These are phyloP conservation scores for Siderastrea siderea DNA, from an alignment of 92 coral and sea anemone species.

Conservation along the genomic window DNA sequence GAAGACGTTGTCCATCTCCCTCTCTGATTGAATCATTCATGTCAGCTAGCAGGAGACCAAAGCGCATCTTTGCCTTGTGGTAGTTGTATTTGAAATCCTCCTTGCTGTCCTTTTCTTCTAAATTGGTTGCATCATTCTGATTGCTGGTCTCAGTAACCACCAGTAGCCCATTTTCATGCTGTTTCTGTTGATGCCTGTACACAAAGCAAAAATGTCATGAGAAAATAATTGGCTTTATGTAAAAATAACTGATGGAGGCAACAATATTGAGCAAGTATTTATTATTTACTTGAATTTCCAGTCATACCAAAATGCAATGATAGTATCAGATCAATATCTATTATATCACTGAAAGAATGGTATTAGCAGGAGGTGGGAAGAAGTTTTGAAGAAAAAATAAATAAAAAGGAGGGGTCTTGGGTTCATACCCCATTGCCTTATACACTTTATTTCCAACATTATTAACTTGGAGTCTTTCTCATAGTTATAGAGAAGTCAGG, in stretches of 20 bases:
- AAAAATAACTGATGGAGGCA: neutral
- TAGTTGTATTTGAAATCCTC: conserved; percentile 37
- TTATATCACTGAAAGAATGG: no score
- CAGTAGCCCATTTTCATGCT: neutral
- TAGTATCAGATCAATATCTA: no score
- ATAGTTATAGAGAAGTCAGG: neutral
- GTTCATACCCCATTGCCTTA: no score
- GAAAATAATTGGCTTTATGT: no score
- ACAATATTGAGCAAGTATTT: no score
- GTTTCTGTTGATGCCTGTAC: neutral
- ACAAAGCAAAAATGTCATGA: neutral
- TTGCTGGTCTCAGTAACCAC: neutral
- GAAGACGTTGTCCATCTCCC: conserved; percentile 43
- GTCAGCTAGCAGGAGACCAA: conserved; percentile 43
- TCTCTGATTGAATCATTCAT: conserved; percentile 54
- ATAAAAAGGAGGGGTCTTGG: no score
- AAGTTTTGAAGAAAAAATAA: no score
- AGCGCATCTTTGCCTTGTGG: conserved; percentile 52
- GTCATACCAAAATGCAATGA: no score
- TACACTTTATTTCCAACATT: no score
- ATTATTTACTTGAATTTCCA: no score
- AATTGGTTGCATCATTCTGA: neutral
- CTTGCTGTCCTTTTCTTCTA: neutral
- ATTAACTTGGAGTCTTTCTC: no score
- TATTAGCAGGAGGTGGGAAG: no score